phyloP scores from a whole-genome alignment of 35 echinoderm and acorn worm genomes.

The Anneissia japonica region DNA sequence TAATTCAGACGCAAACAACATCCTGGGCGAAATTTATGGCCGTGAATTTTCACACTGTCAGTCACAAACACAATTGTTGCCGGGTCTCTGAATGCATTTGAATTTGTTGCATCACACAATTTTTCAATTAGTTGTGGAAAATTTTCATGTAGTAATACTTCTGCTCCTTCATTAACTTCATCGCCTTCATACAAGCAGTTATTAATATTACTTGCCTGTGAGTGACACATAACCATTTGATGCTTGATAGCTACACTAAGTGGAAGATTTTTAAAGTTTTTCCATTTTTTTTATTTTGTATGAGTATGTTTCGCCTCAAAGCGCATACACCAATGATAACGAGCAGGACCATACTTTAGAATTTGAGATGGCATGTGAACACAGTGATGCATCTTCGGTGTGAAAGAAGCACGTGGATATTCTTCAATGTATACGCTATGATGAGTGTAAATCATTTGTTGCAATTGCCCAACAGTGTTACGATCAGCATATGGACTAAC shows the following conservation, averaged over 20 bases:
- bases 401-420: constrained; percentile 24
- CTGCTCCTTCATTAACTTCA: constrained; percentile 19
- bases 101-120: background rate
- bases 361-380: constrained; percentile 40
- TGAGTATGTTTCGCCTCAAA: constrained; percentile 37
- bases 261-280: constrained; percentile 51
- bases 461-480: background rate
- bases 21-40: constrained; percentile 12
- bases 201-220: constrained; percentile 11
- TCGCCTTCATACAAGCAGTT: constrained; percentile 33
- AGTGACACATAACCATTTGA: constrained; percentile 51
- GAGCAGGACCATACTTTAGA: constrained; percentile 17
- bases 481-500: background rate
- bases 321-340: constrained; percentile 38
- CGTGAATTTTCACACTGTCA: background rate
- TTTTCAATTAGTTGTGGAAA: constrained; percentile 16
- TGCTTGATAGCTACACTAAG: constrained; percentile 18
- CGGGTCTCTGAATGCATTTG: background rate
- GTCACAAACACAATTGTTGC: constrained; percentile 11
- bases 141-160: background rate
- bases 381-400: constrained; percentile 46
- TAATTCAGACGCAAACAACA: constrained; percentile 10
- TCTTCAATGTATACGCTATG: background rate
- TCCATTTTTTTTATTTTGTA: constrained; percentile 34
- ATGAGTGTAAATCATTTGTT: background rate